A percentile compares a stretch with the other conserved stretches of the same genome.
These are phyloP conservation scores for Orthonevra nobilis DNA, from an alignment of 2,888 invertebrate genomes.

Conservation along the genomic window DNA sequence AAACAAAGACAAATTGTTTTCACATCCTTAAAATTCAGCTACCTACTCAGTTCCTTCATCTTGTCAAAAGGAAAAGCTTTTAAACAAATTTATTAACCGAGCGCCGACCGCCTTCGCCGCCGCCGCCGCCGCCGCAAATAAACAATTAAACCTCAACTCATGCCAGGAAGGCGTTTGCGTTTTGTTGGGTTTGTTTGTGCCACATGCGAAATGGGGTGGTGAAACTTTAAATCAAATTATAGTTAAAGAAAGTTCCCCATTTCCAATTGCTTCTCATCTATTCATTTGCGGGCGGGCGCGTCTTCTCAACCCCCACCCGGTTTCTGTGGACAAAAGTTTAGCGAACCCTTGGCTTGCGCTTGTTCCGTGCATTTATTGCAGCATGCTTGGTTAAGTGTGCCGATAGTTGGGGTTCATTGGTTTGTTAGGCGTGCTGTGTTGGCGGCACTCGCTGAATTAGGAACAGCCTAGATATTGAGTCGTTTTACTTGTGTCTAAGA, in stretches of 20 bases:
- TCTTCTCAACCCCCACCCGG: not conserved
- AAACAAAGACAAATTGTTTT: no score
- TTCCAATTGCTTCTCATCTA: constrained; percentile 50
- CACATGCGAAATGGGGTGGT: no score
- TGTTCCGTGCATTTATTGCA: constrained; percentile 64
- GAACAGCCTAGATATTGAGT: constrained; percentile 63
- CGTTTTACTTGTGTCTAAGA: no score
- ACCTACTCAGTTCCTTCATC: no score
- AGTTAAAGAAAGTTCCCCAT: constrained; percentile 64
- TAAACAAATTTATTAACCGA: constrained; percentile 38
- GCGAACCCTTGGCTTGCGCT: constrained; percentile 62
- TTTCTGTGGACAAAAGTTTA: constrained; percentile 65
- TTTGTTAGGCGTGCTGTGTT: constrained; percentile 25
- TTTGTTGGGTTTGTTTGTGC: no score
- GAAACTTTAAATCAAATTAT: constrained; percentile 70
- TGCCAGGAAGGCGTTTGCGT: no score
- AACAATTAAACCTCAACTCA: constrained; percentile 57
- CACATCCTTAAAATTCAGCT: no score
- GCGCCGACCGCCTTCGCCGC: no score
- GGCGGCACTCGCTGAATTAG: constrained; percentile 54
- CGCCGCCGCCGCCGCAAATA: constrained; percentile 8
- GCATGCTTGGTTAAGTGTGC: constrained; percentile 59
- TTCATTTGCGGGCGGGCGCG: constrained; percentile 12
- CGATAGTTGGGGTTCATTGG: constrained; percentile 55
- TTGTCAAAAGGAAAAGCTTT: not conserved